phyloP scores from a whole-genome alignment of 2,113 vertebrate genomes.

The Oncorhynchus masou region DNA sequence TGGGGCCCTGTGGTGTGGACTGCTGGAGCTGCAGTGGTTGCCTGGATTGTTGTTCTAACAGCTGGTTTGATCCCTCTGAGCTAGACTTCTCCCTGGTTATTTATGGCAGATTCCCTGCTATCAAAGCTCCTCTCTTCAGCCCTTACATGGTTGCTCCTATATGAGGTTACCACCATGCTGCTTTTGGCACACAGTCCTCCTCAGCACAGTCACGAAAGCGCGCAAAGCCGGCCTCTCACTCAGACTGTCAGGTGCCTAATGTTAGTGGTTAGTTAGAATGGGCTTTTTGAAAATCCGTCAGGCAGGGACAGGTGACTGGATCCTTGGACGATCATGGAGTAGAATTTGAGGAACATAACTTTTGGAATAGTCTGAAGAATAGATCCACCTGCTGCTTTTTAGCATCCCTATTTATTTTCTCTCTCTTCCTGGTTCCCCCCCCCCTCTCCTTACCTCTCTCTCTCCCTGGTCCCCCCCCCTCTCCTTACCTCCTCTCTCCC shows the following conservation, averaged over 20 bases:
- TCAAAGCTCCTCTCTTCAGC: slow-evolving; percentile 82
- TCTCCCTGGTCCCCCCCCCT: neutral
- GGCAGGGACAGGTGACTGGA: neutral
- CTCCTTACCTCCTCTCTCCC: no score
- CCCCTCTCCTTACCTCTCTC: neutral
- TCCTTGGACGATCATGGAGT: slow-evolving; percentile 20
- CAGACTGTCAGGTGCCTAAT: slow-evolving; percentile 60
- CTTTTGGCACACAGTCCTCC: slow-evolving; percentile 71
- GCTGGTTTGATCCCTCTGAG: slow-evolving; percentile 80
- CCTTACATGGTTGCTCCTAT: slow-evolving; percentile 91
- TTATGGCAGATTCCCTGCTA: slow-evolving; percentile 88
- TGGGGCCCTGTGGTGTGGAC: slow-evolving; percentile 2
- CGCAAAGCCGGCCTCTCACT: slow-evolving; percentile 25
- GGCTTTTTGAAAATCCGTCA: slow-evolving; percentile 50
- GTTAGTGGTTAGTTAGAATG: slow-evolving; percentile 60
- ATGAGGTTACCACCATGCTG: slow-evolving; percentile 75
- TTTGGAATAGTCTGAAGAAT: slow-evolving; percentile 56
- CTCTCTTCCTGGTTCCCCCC: neutral
- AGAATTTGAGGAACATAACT: neutral
- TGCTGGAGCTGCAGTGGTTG: neutral
- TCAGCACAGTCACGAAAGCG: slow-evolving; percentile 27
- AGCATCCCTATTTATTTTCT: no score
- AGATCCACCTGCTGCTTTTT: slow-evolving; percentile 41
- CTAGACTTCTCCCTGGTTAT: slow-evolving; percentile 73
- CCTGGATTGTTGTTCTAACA: slow-evolving; percentile 74